phyloP scores from a whole-genome alignment of 2,113 vertebrate genomes.

The Platycercus adscitus region DNA sequence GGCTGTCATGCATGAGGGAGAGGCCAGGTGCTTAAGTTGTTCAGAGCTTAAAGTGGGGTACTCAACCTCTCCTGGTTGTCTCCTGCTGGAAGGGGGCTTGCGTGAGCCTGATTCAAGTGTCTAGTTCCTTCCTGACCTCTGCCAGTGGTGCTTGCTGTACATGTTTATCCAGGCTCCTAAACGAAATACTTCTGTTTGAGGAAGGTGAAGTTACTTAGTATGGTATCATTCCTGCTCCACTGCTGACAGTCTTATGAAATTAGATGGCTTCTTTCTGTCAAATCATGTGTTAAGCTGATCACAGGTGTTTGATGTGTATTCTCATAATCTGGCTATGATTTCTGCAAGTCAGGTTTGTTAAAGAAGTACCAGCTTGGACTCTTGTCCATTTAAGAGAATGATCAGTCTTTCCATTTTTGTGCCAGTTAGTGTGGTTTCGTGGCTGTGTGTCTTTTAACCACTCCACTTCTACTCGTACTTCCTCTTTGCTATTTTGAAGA shows the following conservation, averaged over 20 bases:
- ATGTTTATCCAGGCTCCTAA: neutral
- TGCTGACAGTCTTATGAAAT: neutral
- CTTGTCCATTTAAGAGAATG: neutral
- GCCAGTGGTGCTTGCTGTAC: neutral
- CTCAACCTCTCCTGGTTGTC: neutral
- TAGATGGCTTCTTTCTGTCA: neutral
- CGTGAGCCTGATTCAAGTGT: neutral
- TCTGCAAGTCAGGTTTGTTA: neutral
- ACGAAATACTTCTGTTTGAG: neutral
- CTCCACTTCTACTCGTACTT: neutral
- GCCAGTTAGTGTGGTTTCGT: neutral
- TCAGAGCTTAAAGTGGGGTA: neutral
- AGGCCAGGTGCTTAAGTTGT: accelerated
- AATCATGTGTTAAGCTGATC: neutral
- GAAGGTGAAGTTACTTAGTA: neutral
- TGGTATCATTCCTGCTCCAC: neutral
- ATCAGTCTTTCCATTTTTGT: neutral
- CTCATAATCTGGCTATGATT: neutral
- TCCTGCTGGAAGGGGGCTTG: neutral
- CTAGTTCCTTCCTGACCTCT: neutral
- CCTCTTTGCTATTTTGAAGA: neutral
- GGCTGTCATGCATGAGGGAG: neutral
- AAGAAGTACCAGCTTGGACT: neutral
- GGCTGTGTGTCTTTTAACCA: neutral
- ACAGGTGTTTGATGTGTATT: neutral